phyloP scores from a whole-genome alignment of 1,140 invertebrate genomes.

The Temnothorax nylanderi region DNA sequence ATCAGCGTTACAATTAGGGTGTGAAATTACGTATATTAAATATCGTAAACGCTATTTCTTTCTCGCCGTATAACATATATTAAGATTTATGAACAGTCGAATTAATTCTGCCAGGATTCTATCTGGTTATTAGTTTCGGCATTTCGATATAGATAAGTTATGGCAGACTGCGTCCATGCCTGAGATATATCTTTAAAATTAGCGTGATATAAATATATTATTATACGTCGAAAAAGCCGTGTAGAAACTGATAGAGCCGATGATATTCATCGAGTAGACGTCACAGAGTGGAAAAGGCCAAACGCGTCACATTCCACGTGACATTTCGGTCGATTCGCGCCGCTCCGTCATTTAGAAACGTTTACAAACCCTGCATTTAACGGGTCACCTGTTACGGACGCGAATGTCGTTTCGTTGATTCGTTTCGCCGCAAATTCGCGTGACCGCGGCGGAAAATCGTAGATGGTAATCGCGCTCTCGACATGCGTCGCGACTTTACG shows the following conservation, averaged over 20 bases:
- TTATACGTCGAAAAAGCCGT: background rate
- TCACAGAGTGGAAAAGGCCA: slow-evolving; percentile 5
- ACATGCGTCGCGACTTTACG: slow-evolving; percentile 13
- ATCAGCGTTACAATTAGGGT: background rate
- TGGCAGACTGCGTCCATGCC: background rate
- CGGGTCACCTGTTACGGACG: slow-evolving; percentile 7
- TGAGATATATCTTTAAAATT: background rate
- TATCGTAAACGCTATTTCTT: background rate
- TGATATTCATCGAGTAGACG: background rate
- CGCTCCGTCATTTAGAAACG: background rate
- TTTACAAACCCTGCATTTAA: slow-evolving; percentile 15
- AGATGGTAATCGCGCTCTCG: slow-evolving; percentile 9
- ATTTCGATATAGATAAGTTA: background rate
- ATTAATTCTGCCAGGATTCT: background rate
- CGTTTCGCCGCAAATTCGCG: slow-evolving; percentile 18
- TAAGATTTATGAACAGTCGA: slow-evolving; percentile 1
- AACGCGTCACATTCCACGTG: background rate
- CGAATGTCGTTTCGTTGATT: slow-evolving; percentile 12
- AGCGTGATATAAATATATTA: background rate
- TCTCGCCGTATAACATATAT: background rate
- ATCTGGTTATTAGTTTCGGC: background rate
- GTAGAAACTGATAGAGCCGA: background rate
- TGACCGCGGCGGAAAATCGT: background rate
- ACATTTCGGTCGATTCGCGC: slow-evolving; percentile 26
- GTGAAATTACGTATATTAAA: background rate